Evolutionary conservation across 2,797 vertebrate genomes (phyloP).

Genomic region (Pipistrellus kuhlii): DNA sequence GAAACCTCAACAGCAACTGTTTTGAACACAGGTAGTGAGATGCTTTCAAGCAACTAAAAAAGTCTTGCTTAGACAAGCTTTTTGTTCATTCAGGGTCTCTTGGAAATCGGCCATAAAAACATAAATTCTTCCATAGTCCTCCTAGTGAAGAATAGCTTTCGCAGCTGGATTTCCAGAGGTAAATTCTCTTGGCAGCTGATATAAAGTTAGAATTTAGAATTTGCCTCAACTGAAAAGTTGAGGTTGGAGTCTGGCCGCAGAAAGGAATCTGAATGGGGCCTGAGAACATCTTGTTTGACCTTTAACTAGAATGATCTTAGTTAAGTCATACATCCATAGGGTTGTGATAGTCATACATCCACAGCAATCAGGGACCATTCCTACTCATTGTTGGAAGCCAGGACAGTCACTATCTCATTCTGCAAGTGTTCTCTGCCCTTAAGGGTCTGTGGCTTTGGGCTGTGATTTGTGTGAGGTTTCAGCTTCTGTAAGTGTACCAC

Average conservation of each 20-base stretch:
- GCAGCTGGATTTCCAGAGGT: slow-evolving; percentile 5
- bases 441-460: not conserved
- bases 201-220: not conserved
- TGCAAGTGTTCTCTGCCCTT: not conserved
- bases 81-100: not conserved
- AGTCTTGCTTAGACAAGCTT: not conserved
- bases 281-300: not conserved
- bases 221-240: not conserved
- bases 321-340: not conserved
- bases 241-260: not conserved
- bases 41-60: not conserved
- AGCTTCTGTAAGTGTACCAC: not conserved
- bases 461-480: not conserved
- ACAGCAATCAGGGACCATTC: not conserved
- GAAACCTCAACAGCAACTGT: not conserved
- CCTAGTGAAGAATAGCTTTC: not conserved
- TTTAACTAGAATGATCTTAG: not conserved
- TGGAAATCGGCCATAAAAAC: slow-evolving; percentile 43
- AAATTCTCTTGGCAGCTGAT: not conserved
- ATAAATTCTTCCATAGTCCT: slow-evolving; percentile 40
- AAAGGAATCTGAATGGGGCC: not conserved
- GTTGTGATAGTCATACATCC: not conserved
- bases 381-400: not conserved
- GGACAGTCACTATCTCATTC: not conserved
- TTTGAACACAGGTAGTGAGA: not conserved